These are phyloP conservation scores for Pipistrellus kuhlii DNA, from an alignment of 2,797 vertebrate genomes.

Conservation along the genomic window DNA sequence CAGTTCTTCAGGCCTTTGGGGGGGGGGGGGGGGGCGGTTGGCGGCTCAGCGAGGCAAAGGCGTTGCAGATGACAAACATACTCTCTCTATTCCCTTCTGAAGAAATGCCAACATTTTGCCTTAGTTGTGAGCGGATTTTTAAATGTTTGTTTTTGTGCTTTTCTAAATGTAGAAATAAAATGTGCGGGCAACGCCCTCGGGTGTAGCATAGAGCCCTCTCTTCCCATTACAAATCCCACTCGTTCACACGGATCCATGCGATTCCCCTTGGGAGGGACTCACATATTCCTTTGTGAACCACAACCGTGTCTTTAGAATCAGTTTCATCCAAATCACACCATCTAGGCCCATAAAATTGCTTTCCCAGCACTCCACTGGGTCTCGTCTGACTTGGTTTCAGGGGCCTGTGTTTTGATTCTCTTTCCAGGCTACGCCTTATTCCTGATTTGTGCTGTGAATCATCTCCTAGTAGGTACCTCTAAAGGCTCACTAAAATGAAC, in stretches of 20 bases:
- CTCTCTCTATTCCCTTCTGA: background rate
- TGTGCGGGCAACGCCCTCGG: background rate
- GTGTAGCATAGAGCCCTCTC: background rate
- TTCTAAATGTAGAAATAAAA: constrained; percentile 40
- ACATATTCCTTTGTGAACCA: background rate
- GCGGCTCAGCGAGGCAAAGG: background rate
- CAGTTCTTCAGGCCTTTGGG: background rate
- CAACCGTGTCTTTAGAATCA: background rate
- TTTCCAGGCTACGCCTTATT: background rate
- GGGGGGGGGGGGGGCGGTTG: background rate
- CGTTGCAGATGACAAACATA: background rate
- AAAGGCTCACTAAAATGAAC: constrained; percentile 67
- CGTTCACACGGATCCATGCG: too few species aligned
- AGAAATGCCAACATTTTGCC: background rate
- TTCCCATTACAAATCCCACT: background rate
- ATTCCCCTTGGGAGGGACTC: background rate
- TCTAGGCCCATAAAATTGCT: background rate
- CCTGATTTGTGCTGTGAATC: constrained; percentile 62
- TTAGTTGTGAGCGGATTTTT: background rate
- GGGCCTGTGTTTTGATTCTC: background rate
- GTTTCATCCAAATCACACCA: constrained; percentile 14
- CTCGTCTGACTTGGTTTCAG: background rate
- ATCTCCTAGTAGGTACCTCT: constrained; percentile 1
- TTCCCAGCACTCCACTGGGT: background rate
- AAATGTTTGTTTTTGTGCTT: background rate